These are phyloP conservation scores for Microplitis demolitor DNA, from an alignment of 1,140 invertebrate species.

Conservation along the genomic window DNA sequence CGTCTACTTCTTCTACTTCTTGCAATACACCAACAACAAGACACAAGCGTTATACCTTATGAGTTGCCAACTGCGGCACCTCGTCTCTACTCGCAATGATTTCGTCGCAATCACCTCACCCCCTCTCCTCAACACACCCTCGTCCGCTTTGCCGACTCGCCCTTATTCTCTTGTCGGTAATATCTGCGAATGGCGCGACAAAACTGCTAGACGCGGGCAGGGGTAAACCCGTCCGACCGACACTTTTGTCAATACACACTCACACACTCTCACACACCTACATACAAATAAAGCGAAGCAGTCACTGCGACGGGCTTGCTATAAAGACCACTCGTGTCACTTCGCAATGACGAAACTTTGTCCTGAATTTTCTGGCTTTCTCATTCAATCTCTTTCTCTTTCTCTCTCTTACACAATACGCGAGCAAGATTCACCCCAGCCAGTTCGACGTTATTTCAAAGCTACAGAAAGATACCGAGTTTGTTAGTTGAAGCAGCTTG, in stretches of 20 bases:
- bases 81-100: conserved; percentile 59
- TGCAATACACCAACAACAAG: neutral
- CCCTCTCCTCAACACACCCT: conserved; percentile 18
- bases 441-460: neutral
- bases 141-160: conserved; percentile 24
- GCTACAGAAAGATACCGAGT: conserved; percentile 36
- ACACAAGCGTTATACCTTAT: conserved; percentile 48
- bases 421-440: conserved; percentile 21
- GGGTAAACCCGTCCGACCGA: conserved; percentile 41
- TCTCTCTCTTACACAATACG: conserved; percentile 8
- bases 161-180: conserved; percentile 48
- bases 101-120: conserved; percentile 55
- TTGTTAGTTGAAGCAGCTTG: conserved; percentile 54
- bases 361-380: conserved; percentile 47
- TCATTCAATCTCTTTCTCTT: conserved; percentile 15
- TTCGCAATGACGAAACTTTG: conserved; percentile 64
- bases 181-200: conserved; percentile 56
- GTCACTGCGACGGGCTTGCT: conserved; percentile 42
- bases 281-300: neutral
- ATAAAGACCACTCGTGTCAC: conserved; percentile 64
- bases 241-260: conserved; percentile 60
- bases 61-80: conserved; percentile 57
- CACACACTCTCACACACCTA: too few species aligned
- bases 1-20: conserved; percentile 15
- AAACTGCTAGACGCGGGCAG: conserved; percentile 42